phyloP scores from a whole-genome alignment of 2,888 invertebrate genomes.

The Eumerus sabulonum region DNA sequence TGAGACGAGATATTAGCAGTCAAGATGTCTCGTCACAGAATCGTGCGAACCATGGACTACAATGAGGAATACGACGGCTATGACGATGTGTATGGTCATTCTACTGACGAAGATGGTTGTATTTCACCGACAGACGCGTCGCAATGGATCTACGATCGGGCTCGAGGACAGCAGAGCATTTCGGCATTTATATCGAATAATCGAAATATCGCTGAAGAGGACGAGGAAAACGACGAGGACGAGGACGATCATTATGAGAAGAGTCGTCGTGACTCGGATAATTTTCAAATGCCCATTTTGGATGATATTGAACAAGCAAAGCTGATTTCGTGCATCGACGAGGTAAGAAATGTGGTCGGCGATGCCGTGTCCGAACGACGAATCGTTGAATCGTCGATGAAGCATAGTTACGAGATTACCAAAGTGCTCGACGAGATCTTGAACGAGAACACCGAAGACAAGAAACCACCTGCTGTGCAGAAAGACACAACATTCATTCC shows the following conservation, averaged over 20 bases:
- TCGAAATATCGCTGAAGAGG: constrained; percentile 86
- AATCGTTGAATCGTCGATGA: constrained; percentile 86
- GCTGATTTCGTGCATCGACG: constrained; percentile 90
- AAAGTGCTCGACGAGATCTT: constrained; percentile 87
- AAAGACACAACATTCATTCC: constrained; percentile 66
- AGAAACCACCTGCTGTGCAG: constrained; percentile 60
- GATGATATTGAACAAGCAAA: constrained; percentile 86
- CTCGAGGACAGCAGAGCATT: constrained; percentile 85
- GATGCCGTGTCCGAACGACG: constrained; percentile 86
- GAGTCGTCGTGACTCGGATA: constrained; percentile 76
- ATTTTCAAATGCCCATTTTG: constrained; percentile 80
- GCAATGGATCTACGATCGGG: constrained; percentile 92
- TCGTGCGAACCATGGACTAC: constrained; percentile 90
- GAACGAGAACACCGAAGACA: constrained; percentile 76
- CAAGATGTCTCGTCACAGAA: constrained; percentile 92
- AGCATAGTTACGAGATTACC: constrained; percentile 86
- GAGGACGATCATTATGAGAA: constrained; percentile 80
- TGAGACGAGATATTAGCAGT: background rate
- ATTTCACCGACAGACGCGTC: constrained; percentile 93
- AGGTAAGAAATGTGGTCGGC: constrained; percentile 89
- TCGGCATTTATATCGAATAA: constrained; percentile 85
- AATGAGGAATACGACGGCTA: constrained; percentile 94
- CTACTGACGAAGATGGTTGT: constrained; percentile 94
- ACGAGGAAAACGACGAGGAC: constrained; percentile 82
- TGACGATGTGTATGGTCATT: constrained; percentile 93